Base-by-base conservation (phyloP, 2,113 vertebrate species). In the Lampris incognitus region DNA sequence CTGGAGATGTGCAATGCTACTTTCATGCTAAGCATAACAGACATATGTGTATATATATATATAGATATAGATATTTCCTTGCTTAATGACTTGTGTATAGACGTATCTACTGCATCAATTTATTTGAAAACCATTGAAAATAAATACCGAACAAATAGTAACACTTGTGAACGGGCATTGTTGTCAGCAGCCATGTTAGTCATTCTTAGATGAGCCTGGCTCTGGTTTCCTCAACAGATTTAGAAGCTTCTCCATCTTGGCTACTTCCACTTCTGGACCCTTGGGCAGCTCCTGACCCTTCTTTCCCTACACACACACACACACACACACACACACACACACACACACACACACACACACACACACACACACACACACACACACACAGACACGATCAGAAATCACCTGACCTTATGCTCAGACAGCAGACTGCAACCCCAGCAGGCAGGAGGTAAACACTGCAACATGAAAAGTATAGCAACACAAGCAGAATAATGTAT, bases 201-300 rank as follows among this genome's bases (percentile, higher is more conserved):
- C 1, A 1, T 0, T 0, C 76, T 65, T 83, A 62, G 7, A 39
- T 49, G 60, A 6, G 54, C 2, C 72, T 44, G 72, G 44, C 4
- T 90, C 88, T 0, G 92, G 92, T 75, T 96, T 93, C 72, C 95
- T 94, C 85, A 96, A 91, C 77, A 96, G 84, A 76, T 91, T 95
- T 24, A 99, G 93, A 52, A 99, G 90, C 73, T 96, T 97, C 88
- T 99, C 97, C 94, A 99, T 71, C 89, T 99, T 99, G n/a, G 88
- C 92, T 0, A 93, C 88, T 91, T 99, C 97, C 76, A 94, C 95
- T 72, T 97, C 96, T 0, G 96, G 96, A 40, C 95, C 95, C 71
- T 94, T 95, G 70, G 95, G 93, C 0, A 89, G 42, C 49, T 96
- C 96, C 76, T 97, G 96, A 42, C 96, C 96, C 75, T 98, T 97